phyloP scores from a whole-genome alignment of 2,888 invertebrate species.

The Dromius quadrimaculatus region DNA sequence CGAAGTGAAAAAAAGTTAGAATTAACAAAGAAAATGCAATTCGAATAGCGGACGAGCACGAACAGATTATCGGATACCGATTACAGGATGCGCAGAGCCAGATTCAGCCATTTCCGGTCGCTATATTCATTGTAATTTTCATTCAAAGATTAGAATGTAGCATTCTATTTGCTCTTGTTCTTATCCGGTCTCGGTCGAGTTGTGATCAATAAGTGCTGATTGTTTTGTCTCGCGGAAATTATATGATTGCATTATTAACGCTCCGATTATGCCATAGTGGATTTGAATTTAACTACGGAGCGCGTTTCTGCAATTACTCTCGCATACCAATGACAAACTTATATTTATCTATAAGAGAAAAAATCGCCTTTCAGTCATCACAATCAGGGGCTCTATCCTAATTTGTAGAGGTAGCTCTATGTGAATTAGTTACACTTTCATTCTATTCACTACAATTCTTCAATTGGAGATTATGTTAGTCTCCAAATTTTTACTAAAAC shows the following conservation, averaged over 20 bases:
- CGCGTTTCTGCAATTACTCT: no score
- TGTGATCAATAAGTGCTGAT: constrained; percentile 36
- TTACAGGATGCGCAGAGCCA: constrained; percentile 37
- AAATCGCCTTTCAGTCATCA: no score
- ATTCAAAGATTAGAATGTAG: constrained; percentile 40
- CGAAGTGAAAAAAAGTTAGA: constrained; percentile 12
- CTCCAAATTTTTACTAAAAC: no score
- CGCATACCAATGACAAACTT: no score
- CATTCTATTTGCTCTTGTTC: constrained; percentile 22
- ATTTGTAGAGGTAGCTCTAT: no score
- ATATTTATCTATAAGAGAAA: no score
- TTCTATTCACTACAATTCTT: no score
- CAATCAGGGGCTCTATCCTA: no score
- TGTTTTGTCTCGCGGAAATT: constrained; percentile 32
- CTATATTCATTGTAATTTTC: constrained; percentile 41
- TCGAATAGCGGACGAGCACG: no score
- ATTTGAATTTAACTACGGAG: constrained; percentile 28
- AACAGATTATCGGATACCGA: constrained; percentile 40
- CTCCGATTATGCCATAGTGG: background rate
- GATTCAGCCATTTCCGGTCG: constrained; percentile 35
- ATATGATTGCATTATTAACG: constrained; percentile 35
- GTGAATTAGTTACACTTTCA: no score
- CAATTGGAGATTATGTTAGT: no score
- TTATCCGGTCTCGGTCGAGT: background rate
- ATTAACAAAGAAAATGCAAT: constrained; percentile 33